Evolutionary conservation across 2,113 vertebrate species (phyloP).

Genomic region (Gnathonemus echidnorhynchus): DNA sequence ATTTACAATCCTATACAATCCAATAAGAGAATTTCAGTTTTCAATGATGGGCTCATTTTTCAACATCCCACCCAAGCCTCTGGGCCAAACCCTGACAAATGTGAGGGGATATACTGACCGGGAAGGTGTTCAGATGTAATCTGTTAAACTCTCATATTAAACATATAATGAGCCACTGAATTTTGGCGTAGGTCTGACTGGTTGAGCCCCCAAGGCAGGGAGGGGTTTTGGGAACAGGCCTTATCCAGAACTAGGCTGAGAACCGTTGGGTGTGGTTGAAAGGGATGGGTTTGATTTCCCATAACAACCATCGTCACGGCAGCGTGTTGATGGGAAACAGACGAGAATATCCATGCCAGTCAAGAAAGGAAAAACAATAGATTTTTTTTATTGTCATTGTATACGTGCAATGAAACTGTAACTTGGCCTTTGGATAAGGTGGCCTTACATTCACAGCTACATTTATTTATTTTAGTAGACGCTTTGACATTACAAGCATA

Average conservation of each 20-base stretch:
- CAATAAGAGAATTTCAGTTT: not conserved
- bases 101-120: not conserved
- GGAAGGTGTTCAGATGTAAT: not conserved
- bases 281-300: constrained; percentile 13
- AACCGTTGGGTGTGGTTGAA: not conserved
- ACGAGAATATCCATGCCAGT: not conserved
- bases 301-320: constrained; percentile 21
- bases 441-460: not conserved
- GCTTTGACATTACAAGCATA: not conserved
- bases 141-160: not conserved
- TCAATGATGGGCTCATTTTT: not conserved
- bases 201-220: not conserved
- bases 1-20: not conserved
- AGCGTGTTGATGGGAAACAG: not conserved
- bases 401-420: not conserved
- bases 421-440: not conserved
- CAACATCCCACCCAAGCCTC: not conserved
- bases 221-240: not conserved
- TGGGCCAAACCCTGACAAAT: not conserved
- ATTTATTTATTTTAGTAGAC: not conserved
- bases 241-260: not conserved
- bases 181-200: not conserved
- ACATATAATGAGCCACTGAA: not conserved
- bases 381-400: not conserved
- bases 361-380: not conserved